phyloP scores from a whole-genome alignment of 2,888 invertebrate genomes.

The Aproaerema taeniolella region DNA sequence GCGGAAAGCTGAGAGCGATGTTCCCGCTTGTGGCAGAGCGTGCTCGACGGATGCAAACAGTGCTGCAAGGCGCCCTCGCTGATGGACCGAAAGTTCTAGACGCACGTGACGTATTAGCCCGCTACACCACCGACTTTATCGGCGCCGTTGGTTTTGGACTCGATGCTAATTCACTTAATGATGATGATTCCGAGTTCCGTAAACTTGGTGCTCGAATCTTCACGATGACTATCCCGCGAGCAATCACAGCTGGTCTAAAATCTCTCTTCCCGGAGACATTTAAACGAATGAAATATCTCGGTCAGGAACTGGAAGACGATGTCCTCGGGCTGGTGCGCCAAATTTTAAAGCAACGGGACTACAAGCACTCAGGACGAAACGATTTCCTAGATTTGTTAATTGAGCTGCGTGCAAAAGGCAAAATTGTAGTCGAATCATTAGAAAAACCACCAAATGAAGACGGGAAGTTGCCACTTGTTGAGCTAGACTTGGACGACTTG shows the following conservation, averaged over 20 bases:
- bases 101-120: slow-evolving; percentile 28
- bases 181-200: slow-evolving; percentile 23
- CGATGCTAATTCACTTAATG: slow-evolving; percentile 20
- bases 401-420: neutral
- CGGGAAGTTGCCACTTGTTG: neutral
- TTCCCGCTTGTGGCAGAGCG: slow-evolving; percentile 33
- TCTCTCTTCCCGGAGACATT: slow-evolving; percentile 2
- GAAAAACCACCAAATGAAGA: neutral
- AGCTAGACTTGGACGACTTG: slow-evolving; percentile 1
- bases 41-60: slow-evolving; percentile 25
- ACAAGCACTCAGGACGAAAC: slow-evolving; percentile 23
- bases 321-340: slow-evolving; percentile 10
- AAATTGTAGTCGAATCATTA: slow-evolving; percentile 1
- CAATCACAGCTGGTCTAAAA: slow-evolving; percentile 6
- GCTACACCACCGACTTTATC: slow-evolving; percentile 24
- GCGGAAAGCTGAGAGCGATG: slow-evolving; percentile 34
- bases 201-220: slow-evolving; percentile 22
- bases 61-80: slow-evolving; percentile 4
- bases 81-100: slow-evolving; percentile 19
- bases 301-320: slow-evolving; percentile 4
- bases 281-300: slow-evolving; percentile 4
- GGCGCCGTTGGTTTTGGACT: slow-evolving; percentile 25
- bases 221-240: neutral
- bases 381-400: slow-evolving; percentile 27
- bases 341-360: slow-evolving; percentile 20